Conservation (phyloP, 1,140 invertebrate genomes). For the Eciton burchellii region DNA sequence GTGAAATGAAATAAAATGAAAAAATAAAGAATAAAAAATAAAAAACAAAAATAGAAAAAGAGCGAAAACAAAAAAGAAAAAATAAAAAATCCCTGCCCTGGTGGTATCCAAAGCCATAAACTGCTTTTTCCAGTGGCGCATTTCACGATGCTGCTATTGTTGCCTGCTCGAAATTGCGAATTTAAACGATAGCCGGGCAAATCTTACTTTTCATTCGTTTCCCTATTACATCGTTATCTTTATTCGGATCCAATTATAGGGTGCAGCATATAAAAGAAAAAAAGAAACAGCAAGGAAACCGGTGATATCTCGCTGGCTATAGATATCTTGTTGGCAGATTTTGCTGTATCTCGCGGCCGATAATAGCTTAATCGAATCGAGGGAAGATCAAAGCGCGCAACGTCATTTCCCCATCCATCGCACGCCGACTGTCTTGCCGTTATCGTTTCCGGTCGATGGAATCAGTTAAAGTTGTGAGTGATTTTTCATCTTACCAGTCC, state of each 20-base stretch:
- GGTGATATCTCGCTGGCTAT: no score
- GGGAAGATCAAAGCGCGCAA: background rate
- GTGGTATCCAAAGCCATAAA: background rate
- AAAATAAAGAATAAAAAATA: no score
- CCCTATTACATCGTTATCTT: no score
- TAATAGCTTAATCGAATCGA: background rate
- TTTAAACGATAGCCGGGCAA: background rate
- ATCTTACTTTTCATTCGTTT: background rate
- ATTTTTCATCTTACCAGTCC: slow-evolving; percentile 57
- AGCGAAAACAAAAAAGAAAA: no score
- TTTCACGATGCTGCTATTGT: slow-evolving; percentile 3
- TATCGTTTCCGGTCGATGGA: background rate
- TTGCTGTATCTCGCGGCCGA: background rate
- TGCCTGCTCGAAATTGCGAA: background rate
- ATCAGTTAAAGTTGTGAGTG: background rate
- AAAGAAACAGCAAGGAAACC: no score
- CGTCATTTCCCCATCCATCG: background rate
- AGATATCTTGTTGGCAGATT: no score
- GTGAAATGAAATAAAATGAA: slow-evolving; percentile 18
- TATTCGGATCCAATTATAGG: no score
- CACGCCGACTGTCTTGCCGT: background rate
- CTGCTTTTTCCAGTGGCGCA: background rate
- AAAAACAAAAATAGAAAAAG: no score
- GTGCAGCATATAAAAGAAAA: no score
- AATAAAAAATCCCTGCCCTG: slow-evolving; percentile 22